Base-by-base conservation (phyloP, 2,797 vertebrate genomes). In the Paramormyrops hopkinsi region DNA sequence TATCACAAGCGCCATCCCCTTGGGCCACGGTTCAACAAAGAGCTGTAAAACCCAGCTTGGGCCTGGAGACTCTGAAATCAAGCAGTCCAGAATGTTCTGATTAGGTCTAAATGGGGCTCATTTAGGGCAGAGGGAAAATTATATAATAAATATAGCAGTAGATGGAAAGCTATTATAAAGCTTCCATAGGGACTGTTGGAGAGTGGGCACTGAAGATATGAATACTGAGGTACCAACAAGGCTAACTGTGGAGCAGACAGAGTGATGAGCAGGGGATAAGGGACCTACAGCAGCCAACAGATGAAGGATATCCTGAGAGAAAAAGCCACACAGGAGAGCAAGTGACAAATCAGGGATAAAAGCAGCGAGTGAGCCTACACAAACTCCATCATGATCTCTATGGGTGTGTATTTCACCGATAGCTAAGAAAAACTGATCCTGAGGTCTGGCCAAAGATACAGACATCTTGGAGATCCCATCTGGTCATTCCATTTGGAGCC, bases 101-200 rank as follows among this genome's bases (percentile, higher is more conserved):
- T 82, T 44, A 82, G 76, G 76, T 82, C 37, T 82, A 46, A 82
- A 82, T 82, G 41, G 17, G 76, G 76, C 76, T 82, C 76, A 82
- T 82, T 82, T 82, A 82, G 41, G 76, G 76, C 19, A 46, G 17
- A 82, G 76, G 76, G 37, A 82, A 44, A 82, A 9, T 44, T 82
- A 82, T 82, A 82, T 82, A n/a, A 46, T 19, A 46, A n/a, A 46
- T 19, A 33, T 82, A 82, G 37, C 76, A 82, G 37, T 14, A 82
- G 46, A 46, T 46, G 76, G 76, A 82, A 46, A 22, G 76, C 41
- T 82, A 46, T 17, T 46, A 41, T 82, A 22, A 44, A 14, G 41
- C 41, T 46, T 46, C 19, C 76, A 46, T 44, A 46, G 17, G 76
- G 76, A 11, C 17, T 46, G 17, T 11, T 46, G 76, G 76, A 82